Evolutionary conservation across 2,113 vertebrate species (phyloP), one percentile per base, ranked within the genome.

Genomic region (Ceyx melanurus): DNA sequence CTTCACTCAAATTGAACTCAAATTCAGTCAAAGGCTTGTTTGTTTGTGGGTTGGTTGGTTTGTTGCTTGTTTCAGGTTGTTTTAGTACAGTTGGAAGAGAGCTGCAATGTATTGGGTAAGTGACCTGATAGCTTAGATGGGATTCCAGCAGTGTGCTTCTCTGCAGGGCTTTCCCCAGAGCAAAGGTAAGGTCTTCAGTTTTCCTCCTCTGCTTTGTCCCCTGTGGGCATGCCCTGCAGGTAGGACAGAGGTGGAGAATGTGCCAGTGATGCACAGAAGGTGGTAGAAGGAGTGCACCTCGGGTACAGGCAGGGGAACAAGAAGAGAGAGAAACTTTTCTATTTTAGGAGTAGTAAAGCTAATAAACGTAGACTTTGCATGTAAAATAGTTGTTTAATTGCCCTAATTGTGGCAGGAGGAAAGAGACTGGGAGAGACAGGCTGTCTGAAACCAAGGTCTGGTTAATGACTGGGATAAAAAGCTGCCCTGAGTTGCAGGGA

Each of bases 221-320:
- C 51, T 14, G 2, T 0, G 37, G 13, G 6, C 2, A 3, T 42
- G 33, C 51, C 31, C 33, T 58, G 46, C 25, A n/a, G 33, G 2
- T 37, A 17, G 1, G 6, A 46, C 50, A 46, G 19, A 54, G 16
- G 15, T 62, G 6, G 31, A 70, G 16, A 80, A 77, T 11, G 12
- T 67, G 46, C 31, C 31, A 53, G 6, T 66, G 46, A 21, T n/a
- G 11, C 15, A 5, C 31, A 58, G 68, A 80, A 74, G 37, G 1
- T 15, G 10, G n/a, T 58, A 25, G 54, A 74, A 42, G 35, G 46
- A 56, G 15, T 1, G 0, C 13, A 74, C 10, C 6, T 13, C 2
- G 3, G 11, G 25, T 54, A 8, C 13, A 5, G 33, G 15, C 15
- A 54, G 13, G 21, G 42, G 31, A 88, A 56, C 10, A 40, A 51